These are phyloP conservation scores for Tenthredo notha DNA, from an alignment of 2,888 invertebrate genomes.

Conservation along the genomic window DNA sequence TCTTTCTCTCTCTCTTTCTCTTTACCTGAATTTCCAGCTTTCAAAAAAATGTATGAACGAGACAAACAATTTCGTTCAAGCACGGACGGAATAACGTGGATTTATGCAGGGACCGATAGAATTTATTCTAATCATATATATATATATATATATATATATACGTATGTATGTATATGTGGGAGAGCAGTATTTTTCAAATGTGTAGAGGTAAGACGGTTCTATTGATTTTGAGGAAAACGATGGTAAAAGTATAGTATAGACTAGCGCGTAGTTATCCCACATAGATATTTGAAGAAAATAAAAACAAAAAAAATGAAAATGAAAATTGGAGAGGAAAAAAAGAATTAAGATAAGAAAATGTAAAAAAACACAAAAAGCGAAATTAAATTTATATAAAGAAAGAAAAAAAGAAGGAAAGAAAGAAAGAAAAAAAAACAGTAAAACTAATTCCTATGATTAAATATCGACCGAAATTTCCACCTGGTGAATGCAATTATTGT, in stretches of 20 bases:
- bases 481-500: constrained; percentile 36
- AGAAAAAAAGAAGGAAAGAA: no score
- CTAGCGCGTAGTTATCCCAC: not conserved
- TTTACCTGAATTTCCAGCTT: not conserved
- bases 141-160: not conserved
- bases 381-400: not conserved
- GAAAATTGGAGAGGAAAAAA: not conserved
- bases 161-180: not conserved
- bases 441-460: constrained; percentile 24
- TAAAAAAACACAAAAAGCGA: not conserved
- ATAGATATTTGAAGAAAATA: not conserved
- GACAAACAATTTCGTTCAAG: constrained; percentile 23
- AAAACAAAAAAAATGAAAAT: not conserved
- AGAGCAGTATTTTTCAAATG: constrained; percentile 22
- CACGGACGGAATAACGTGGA: constrained; percentile 26
- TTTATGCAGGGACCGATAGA: constrained; percentile 23
- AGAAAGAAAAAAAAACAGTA: not conserved
- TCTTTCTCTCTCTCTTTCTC: not conserved
- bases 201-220: not conserved
- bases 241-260: not conserved
- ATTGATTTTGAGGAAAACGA: not conserved
- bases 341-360: not conserved
- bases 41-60: not conserved
- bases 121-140: constrained; percentile 34
- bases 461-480: constrained; percentile 22